Evolutionary conservation across 2,113 vertebrate species (phyloP).

Genomic region (Cephalophus harveyi): DNA sequence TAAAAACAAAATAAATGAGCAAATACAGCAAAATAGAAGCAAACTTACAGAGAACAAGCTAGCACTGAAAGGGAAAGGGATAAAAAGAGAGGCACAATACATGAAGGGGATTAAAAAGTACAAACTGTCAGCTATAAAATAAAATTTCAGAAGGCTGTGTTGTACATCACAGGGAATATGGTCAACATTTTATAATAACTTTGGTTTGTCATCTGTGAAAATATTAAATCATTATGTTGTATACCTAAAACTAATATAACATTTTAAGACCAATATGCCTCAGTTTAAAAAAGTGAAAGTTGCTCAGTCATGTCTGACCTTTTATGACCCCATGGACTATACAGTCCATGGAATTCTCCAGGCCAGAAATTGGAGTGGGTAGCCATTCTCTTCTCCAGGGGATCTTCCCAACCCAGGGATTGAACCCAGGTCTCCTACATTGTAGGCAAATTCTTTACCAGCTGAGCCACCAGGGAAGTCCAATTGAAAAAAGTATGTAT

Average conservation of each 20-base stretch:
- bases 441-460: neutral
- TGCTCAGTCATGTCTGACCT: neutral
- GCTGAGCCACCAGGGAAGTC: neutral
- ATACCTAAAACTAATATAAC: neutral
- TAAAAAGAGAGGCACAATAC: neutral
- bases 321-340: neutral
- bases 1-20: neutral
- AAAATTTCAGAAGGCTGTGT: neutral
- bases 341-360: neutral
- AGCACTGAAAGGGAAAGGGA: neutral
- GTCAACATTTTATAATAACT: neutral
- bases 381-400: neutral
- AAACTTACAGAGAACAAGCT: neutral
- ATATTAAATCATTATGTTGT: neutral
- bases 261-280: neutral
- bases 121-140: neutral
- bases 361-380: neutral
- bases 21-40: neutral
- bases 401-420: neutral
- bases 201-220: neutral
- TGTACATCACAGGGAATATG: neutral
- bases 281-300: neutral
- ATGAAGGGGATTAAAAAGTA: neutral
- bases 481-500: neutral
- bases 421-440: neutral